These are phyloP conservation scores for Andricus quercusramuli DNA, from an alignment of 2,888 invertebrate species.

Conservation along the genomic window DNA sequence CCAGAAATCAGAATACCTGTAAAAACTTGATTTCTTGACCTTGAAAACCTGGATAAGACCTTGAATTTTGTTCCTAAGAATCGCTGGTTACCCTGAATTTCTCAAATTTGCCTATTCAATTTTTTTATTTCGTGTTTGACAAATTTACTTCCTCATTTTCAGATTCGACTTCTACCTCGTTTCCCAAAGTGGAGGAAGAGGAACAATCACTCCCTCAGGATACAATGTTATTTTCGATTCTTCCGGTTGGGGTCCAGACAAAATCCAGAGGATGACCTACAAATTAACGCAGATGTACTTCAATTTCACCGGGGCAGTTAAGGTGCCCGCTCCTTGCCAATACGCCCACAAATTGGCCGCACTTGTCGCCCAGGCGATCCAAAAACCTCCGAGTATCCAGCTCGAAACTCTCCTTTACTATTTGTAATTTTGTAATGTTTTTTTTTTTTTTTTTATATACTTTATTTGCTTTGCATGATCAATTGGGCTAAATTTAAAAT, in stretches of 20 bases:
- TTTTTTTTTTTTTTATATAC: neutral
- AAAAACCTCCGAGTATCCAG: constrained; percentile 82
- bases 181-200: constrained; percentile 91
- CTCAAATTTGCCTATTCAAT: too few relatives aligned
- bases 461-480: neutral
- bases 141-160: neutral
- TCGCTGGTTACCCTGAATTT: too few relatives aligned
- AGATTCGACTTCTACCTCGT: constrained; percentile 93
- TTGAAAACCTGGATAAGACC: too few relatives aligned
- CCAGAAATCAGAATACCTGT: too few relatives aligned
- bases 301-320: constrained; percentile 55
- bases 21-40: too few relatives aligned
- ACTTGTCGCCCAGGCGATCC: constrained; percentile 90
- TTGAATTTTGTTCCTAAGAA: too few relatives aligned
- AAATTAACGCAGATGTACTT: constrained; percentile 77
- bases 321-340: constrained; percentile 95
- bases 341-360: constrained; percentile 97
- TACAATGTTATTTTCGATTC: constrained; percentile 92
- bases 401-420: constrained; percentile 85
- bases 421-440: constrained; percentile 79
- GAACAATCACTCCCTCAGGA: constrained; percentile 94
- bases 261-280: constrained; percentile 90
- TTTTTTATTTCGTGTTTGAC: neutral
- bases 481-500: too few relatives aligned
- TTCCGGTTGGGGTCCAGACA: constrained; percentile 85